Evolutionary conservation across 1,140 invertebrate genomes (phyloP).

Genomic region (Macrosteles quadrilineatus): DNA sequence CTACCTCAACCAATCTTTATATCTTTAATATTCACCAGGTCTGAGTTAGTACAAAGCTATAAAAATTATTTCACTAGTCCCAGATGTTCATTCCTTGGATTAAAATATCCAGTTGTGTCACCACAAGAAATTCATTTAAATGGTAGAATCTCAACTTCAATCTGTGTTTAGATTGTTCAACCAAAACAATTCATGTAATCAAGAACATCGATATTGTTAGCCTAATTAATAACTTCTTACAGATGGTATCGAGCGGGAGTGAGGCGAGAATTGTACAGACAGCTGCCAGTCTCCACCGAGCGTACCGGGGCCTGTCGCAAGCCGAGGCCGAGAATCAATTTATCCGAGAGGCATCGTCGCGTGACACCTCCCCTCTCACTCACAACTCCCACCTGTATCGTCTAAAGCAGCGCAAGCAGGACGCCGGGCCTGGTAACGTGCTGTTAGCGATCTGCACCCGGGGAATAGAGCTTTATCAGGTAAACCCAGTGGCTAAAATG

Average conservation of each 20-base stretch:
- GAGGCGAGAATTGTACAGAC: slow-evolving; percentile 59
- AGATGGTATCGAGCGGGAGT: slow-evolving; percentile 51
- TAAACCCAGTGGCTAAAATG: slow-evolving; percentile 31
- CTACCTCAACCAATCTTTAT: no score
- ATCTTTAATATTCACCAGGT: no score
- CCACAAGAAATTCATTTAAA: no score
- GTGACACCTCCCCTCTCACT: slow-evolving; percentile 75
- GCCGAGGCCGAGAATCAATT: slow-evolving; percentile 81
- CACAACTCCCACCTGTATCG: slow-evolving; percentile 89
- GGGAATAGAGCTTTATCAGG: slow-evolving; percentile 78
- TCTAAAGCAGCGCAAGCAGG: slow-evolving; percentile 80
- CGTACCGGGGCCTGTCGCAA: slow-evolving; percentile 72
- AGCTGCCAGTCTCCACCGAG: slow-evolving; percentile 64
- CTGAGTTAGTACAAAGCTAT: no score
- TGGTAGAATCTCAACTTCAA: no score
- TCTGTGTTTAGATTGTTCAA: no score
- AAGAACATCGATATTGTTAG: no score
- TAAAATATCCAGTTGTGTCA: no score
- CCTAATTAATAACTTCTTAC: no score
- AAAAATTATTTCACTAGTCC: no score
- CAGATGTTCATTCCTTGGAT: no score
- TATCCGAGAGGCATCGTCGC: slow-evolving; percentile 83
- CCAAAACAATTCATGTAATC: no score
- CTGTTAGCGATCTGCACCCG: slow-evolving; percentile 81
- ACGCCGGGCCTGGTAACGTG: slow-evolving; percentile 68